A percentile compares a stretch with the other conserved stretches of the same genome.
Evolutionary conservation across 1,140 invertebrate genomes (phyloP).

Genomic region (Agrypnia vestita): DNA sequence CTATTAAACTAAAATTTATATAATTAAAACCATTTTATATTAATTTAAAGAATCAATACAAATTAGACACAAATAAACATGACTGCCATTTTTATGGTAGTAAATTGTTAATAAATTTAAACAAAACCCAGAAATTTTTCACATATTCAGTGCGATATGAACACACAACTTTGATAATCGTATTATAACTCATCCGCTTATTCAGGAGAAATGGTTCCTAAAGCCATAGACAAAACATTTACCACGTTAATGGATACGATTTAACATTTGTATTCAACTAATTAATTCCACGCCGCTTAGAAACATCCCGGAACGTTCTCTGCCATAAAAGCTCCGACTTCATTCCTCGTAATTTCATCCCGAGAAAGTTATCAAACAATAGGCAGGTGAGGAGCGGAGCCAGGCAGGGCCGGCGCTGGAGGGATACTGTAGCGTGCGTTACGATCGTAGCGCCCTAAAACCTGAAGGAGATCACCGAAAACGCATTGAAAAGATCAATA

Average conservation of each 20-base stretch:
- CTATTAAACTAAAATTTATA: no score
- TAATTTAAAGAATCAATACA: no score
- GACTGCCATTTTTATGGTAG: no score
- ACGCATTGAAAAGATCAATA: no score
- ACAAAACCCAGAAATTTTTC: no score
- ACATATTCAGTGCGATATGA: background rate
- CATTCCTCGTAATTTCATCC: conserved; percentile 54
- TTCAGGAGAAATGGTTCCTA: conserved; percentile 21
- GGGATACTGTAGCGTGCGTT: background rate
- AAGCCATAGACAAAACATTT: conserved; percentile 45
- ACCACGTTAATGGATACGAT: conserved; percentile 37
- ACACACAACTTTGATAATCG: conserved; percentile 23
- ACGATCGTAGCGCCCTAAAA: no score
- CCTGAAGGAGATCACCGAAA: no score
- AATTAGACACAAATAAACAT: no score
- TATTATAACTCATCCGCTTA: conserved; percentile 18
- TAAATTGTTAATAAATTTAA: no score
- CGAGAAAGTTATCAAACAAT: conserved; percentile 57
- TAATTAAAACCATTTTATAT: no score
- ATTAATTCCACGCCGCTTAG: conserved; percentile 40
- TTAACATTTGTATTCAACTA: conserved; percentile 47
- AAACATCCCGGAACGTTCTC: conserved; percentile 26
- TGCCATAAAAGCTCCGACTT: conserved; percentile 37
- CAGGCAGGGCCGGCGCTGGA: background rate
- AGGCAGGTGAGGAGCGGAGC: conserved; percentile 21